These are phyloP conservation scores for Glaucidium brasilianum DNA, from an alignment of 2,113 vertebrate species.

Conservation along the genomic window DNA sequence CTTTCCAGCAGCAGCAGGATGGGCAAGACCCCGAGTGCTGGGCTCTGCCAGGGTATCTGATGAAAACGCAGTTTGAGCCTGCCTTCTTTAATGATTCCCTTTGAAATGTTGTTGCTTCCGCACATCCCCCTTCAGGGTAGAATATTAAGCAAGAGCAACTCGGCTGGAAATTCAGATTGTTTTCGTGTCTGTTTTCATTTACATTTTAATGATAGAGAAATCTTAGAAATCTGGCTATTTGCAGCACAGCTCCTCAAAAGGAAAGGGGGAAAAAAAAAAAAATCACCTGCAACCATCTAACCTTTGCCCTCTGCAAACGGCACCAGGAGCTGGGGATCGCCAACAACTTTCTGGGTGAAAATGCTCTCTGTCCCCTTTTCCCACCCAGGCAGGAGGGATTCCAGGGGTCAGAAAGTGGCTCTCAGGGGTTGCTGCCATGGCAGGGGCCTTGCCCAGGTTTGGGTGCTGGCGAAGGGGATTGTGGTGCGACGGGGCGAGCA, in stretches of 20 bases:
- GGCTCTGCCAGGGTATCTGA: slow-evolving; percentile 30
- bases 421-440: fast-evolving
- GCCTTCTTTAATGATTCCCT: slow-evolving; percentile 70
- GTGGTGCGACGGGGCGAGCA: fast-evolving
- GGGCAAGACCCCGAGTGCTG: neutral
- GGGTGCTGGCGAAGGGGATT: neutral
- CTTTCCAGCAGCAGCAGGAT: neutral
- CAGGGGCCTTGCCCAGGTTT: neutral
- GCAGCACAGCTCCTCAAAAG: neutral
- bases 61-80: slow-evolving; percentile 46
- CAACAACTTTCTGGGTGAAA: neutral
- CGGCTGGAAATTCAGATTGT: slow-evolving; percentile 70
- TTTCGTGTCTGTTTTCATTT: slow-evolving; percentile 70
- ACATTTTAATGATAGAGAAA: slow-evolving; percentile 62
- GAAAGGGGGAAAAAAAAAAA: neutral
- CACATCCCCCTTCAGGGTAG: slow-evolving; percentile 59
- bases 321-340: neutral
- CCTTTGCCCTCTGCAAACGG: neutral
- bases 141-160: slow-evolving; percentile 73
- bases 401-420: neutral
- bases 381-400: neutral
- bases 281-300: neutral
- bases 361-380: neutral
- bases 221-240: neutral
- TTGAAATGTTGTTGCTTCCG: slow-evolving; percentile 67